These are phyloP conservation scores for Drosophila melanica DNA, from an alignment of 1,140 invertebrate species.

Conservation along the genomic window DNA sequence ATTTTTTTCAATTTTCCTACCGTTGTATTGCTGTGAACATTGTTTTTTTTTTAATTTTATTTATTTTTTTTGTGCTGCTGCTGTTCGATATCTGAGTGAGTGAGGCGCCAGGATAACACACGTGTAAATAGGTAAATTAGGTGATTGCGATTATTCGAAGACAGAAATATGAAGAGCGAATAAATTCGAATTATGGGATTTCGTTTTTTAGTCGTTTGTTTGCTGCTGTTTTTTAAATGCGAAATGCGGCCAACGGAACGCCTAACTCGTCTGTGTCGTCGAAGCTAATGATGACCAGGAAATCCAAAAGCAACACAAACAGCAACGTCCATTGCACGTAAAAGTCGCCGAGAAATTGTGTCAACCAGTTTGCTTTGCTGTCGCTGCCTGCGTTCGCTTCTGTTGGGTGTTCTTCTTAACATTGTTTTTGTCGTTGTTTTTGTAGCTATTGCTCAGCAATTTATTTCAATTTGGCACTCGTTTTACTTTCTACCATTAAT, in stretches of 20 bases:
- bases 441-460: slow-evolving; percentile 29
- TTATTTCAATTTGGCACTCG: slow-evolving; percentile 69
- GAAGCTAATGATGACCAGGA: slow-evolving; percentile 38
- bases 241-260: slow-evolving; percentile 41
- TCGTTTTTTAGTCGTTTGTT: neutral
- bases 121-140: slow-evolving; percentile 38
- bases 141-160: neutral
- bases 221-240: slow-evolving; percentile 1
- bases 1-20: slow-evolving; percentile 32
- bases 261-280: slow-evolving; percentile 24
- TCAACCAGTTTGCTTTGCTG: slow-evolving; percentile 67
- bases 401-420: slow-evolving; percentile 43
- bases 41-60: slow-evolving; percentile 19
- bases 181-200: neutral
- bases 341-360: slow-evolving; percentile 78
- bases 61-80: slow-evolving; percentile 16
- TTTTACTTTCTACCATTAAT: slow-evolving; percentile 67
- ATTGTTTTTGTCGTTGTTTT: slow-evolving; percentile 17
- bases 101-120: slow-evolving; percentile 27
- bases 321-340: slow-evolving; percentile 63
- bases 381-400: slow-evolving; percentile 5
- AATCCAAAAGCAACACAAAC: slow-evolving; percentile 43
- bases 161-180: neutral
- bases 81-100: neutral
- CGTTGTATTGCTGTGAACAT: slow-evolving; percentile 29